Evolutionary conservation across 30 jellyfish, hydroid and myxozoan genomes (phyloP), one percentile per base, ranked within the genome.

Genomic region (Phacellophora camtschatica): DNA sequence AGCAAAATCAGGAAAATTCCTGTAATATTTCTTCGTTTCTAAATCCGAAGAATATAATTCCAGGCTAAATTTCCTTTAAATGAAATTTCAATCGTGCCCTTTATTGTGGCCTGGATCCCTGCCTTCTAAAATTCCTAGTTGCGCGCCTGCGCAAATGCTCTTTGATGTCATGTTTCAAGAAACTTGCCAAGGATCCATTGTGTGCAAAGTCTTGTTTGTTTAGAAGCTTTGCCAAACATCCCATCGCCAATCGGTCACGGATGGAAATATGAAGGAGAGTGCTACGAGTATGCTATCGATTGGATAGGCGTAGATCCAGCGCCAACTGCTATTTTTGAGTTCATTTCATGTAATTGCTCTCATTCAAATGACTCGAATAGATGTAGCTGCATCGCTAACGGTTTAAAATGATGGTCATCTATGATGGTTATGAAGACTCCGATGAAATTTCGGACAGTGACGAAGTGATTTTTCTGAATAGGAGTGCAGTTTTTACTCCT

Each of bases 311-410:
- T 51, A 20, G 18, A 51, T 51, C 66, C 66, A 51, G 29, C 23
- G 18, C 66, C 66, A 51, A 51, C 8, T 51, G 66, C 66, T 18
- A 20, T 51, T 32, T 28, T 64, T 11, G 55, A 64, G 55, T 64
- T 32, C 12, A 10, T 64, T 29, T 64, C 77, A 9, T 64, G 77
- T 24, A 51, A 51, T 24, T 51, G 66, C 66, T 51, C 66, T 6
- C 23, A 24, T 6, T 51, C 28, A 11, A 6, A 18, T 51, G 68
- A 54, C 1, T 2, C 68, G 4, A 54, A 54, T 54, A 54, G 68
- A 54, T 54, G 79, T 61, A 65, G 62, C 28, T 65, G 79, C 22
- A 61, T 37, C 19, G 79, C 79, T 7, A 65, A 65, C 36, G 79
- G 79, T 65, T 65, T 65, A 33, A 31, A 61, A 33, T 65, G 58